These are phyloP conservation scores for Leucania comma DNA, from an alignment of 2,888 invertebrate species.

Conservation along the genomic window DNA sequence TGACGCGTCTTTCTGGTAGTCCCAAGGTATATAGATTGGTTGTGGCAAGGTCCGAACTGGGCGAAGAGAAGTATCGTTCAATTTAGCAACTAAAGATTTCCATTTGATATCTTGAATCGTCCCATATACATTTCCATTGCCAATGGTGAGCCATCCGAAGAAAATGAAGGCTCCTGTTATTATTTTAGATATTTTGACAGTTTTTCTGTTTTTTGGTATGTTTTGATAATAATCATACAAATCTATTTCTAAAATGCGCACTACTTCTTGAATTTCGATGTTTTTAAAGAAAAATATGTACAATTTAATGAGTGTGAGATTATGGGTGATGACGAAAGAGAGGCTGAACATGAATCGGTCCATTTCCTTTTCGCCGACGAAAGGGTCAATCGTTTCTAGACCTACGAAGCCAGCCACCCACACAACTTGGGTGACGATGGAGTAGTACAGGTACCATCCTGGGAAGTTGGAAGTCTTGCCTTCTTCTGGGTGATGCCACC, in stretches of 20 bases:
- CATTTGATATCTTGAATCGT: slow-evolving; percentile 82
- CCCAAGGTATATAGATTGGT: slow-evolving; percentile 88
- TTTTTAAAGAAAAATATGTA: slow-evolving; percentile 86
- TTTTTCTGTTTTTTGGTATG: slow-evolving; percentile 73
- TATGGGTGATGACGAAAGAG: slow-evolving; percentile 87
- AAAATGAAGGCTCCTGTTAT: slow-evolving; percentile 82
- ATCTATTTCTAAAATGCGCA: slow-evolving; percentile 80
- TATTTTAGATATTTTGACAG: slow-evolving; percentile 78
- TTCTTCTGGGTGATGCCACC: slow-evolving; percentile 88
- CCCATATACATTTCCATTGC: slow-evolving; percentile 83
- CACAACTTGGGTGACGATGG: slow-evolving; percentile 81
- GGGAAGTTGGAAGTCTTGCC: slow-evolving; percentile 80
- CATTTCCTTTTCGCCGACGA: slow-evolving; percentile 85
- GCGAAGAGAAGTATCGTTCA: slow-evolving; percentile 74
- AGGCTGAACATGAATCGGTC: slow-evolving; percentile 88
- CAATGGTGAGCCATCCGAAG: slow-evolving; percentile 87
- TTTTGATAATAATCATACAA: slow-evolving; percentile 84
- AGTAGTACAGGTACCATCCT: slow-evolving; percentile 83
- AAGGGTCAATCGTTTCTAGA: slow-evolving; percentile 87
- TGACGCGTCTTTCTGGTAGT: slow-evolving; percentile 79
- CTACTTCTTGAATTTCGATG: slow-evolving; percentile 82
- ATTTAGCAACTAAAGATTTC: slow-evolving; percentile 75
- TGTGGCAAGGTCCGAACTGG: slow-evolving; percentile 83
- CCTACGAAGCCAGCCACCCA: slow-evolving; percentile 87
- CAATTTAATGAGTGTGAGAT: slow-evolving; percentile 84